Evolutionary conservation across 2,797 vertebrate species (phyloP).

Genomic region (Linurgus olivaceus): DNA sequence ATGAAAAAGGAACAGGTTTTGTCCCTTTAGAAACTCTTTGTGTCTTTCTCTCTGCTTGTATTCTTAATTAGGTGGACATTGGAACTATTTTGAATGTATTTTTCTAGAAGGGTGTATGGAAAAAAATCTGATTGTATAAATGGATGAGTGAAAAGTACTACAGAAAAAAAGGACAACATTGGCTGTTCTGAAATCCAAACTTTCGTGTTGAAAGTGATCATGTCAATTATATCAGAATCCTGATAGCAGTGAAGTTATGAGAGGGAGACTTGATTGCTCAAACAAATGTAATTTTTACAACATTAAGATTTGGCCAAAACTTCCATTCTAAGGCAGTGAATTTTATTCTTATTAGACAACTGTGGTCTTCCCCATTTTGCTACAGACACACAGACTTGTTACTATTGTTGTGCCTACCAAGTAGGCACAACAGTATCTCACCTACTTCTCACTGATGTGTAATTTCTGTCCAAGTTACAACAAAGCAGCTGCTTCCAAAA

Average conservation of each 20-base stretch:
- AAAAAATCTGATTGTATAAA: neutral
- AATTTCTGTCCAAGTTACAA: neutral
- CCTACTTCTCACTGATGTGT: neutral
- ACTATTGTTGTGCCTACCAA: no score
- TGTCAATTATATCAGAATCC: neutral
- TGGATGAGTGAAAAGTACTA: neutral
- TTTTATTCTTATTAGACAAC: neutral
- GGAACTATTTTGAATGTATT: neutral
- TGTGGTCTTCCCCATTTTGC: neutral
- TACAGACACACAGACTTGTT: neutral
- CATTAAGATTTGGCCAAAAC: constrained; percentile 5
- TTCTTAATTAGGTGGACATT: neutral
- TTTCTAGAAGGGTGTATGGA: neutral
- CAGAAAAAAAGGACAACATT: neutral
- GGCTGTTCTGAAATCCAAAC: neutral
- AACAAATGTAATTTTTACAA: constrained; percentile 49
- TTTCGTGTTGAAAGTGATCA: neutral
- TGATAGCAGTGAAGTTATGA: constrained; percentile 6
- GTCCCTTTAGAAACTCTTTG: neutral
- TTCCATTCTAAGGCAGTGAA: neutral
- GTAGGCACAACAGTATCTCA: neutral
- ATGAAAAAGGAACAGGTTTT: neutral
- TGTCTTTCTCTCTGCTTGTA: neutral
- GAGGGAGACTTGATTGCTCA: constrained; percentile 45
- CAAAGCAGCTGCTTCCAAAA: neutral